Base-by-base conservation (phyloP, 1,140 invertebrate species). In the Theocolax elegans region DNA sequence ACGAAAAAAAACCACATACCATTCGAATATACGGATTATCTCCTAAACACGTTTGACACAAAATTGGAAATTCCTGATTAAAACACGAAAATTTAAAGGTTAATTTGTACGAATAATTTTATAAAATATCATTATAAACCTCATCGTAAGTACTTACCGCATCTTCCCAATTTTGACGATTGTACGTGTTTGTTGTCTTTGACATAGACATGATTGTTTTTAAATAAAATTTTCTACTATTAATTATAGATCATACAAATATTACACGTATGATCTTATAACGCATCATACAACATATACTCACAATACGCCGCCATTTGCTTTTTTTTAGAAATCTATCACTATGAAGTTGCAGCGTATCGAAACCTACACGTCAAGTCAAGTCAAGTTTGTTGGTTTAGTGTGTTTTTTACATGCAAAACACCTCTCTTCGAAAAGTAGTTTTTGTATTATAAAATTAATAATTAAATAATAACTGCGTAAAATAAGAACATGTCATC, bases 11-110 rank as follows among this genome's bases (percentile, higher is more conserved):
- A 44, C n/a, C 70, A 85, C 88, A 89, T 89, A 97, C 95, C 98
- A 99, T 99, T 76, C 97, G 90, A 77, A 99, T 94, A 77, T 99
- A 99, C 0, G 98, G 98, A 89, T 99, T 99, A 85, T 99, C 97
- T 67, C 98, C 98, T 9, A 99, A 89, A 85, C 98, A 99, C 80
- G 98, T 99, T 86, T 99, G 96, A 86, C 98, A 99, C 8, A 99
- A 87, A 82, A 99, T 97, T 35, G 98, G 98, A 85, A 99, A 99
- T 77, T 99, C 97, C 92, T 96, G 82, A 51, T 10, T 89, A 80
- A 67, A 74, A 80, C 68, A 56, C 63, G 72, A 38, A 40, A 44
- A 49, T 62, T 17, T 40, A 13, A 19, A 40, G 19, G 10, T 62
- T 35, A 66, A 13, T 21, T 69, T 15, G n/a, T 15, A 44, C 42